Evolutionary conservation across 2,888 invertebrate species (phyloP), one percentile per base, ranked within the genome.

Genomic region (Steinernema carpocapsae): DNA sequence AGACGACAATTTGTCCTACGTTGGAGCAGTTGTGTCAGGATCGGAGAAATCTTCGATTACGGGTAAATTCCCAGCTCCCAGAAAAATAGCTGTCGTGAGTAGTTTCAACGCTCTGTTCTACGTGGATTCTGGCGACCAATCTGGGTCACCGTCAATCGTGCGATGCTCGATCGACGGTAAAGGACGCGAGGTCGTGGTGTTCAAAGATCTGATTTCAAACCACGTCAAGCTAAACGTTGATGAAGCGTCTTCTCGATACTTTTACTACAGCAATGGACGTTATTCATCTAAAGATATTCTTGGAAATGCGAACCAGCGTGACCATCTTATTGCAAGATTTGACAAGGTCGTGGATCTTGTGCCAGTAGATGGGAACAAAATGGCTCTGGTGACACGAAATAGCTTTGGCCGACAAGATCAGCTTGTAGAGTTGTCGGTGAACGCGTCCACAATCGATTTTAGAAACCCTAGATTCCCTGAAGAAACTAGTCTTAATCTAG

Each of bases 11-110:
- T 52, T 80, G 0, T 46, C 51, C 12, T 80, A 77, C 70, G 46
- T 80, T 22, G 80, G 80, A 19, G 70, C 73, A 10, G 76, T 80
- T 4, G 76, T 80, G 14, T 75, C 75, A 17, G 80, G 80, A 0
- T 73, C 72, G n/a, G 73, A 51, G 24, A 77, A 74, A 22, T 78
- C 80, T 12, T n/a, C 71, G 0, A 71, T 76, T 17, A 80, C 80
- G 0, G 74, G 75, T 7, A 52, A 51, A 42, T 46, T 19, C 37
- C 78, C 80, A 3, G 73, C 73, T 0, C 80, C 80, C 1, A 71
- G 74, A 3, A 70, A 79, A n/a, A 51, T 80, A 14, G 80, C 78
- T 0, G 80, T 80, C 12, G 79, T 78, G 42, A 78, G 75, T 17
- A 70, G 74, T 14, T 70, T 78, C n/a, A 80, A 78, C 51, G 75